Conservation (phyloP, 1,140 invertebrate genomes). For the Brachionus paranguensis region DNA sequence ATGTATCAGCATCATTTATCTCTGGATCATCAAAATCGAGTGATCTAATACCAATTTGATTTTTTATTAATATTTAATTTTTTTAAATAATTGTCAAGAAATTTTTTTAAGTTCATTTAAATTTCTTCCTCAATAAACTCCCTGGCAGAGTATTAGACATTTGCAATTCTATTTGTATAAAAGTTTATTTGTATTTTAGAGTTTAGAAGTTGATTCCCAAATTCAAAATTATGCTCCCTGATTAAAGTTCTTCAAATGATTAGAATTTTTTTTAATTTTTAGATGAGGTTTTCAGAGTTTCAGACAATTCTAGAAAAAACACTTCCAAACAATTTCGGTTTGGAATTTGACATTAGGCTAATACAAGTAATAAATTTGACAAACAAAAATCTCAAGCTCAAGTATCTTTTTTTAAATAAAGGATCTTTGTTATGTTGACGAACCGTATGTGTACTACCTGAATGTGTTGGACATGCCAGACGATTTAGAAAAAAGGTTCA, state of each 20-base stretch:
- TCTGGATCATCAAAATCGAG: no score
- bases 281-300: constrained; percentile 30
- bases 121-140: no score
- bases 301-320: constrained; percentile 6
- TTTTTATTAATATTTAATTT: no score
- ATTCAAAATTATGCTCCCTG: no score
- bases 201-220: no score
- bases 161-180: no score
- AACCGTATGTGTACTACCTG: constrained; percentile 16
- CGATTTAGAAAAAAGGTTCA: constrained; percentile 19
- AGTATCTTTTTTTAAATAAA: neutral
- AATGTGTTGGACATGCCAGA: constrained; percentile 31
- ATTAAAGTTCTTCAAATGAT: neutral
- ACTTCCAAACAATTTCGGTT: neutral
- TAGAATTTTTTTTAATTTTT: neutral
- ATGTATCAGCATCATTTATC: no score
- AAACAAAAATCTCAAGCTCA: neutral
- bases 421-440: constrained; percentile 22
- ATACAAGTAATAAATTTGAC: neutral
- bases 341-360: neutral
- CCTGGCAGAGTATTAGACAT: no score
- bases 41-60: no score
- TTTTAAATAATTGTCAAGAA: no score
- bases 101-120: no score
- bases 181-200: no score